Evolutionary conservation across 1,140 invertebrate genomes (phyloP), one percentile per base, ranked within the genome.

Genomic region (Eupristina koningsbergeri): DNA sequence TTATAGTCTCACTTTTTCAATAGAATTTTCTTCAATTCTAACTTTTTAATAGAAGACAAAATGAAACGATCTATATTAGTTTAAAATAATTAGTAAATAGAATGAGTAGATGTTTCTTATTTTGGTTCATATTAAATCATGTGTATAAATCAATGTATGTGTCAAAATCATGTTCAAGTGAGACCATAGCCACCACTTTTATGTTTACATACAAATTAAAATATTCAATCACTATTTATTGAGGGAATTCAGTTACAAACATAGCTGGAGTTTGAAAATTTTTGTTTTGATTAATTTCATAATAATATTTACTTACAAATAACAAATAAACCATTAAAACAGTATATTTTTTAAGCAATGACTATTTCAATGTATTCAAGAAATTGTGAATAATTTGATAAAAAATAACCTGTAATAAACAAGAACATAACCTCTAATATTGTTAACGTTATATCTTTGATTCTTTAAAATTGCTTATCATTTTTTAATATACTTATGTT

Each of bases 101-200:
- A n/a, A n/a, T n/a, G n/a, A n/a, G n/a, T n/a, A n/a, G n/a, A n/a
- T n/a, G n/a, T n/a, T n/a, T n/a, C n/a, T n/a, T n/a, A n/a, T n/a
- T n/a, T n/a, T n/a, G n/a, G n/a, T n/a, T n/a, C n/a, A n/a, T n/a
- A n/a, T n/a, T n/a, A n/a, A n/a, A n/a, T n/a, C n/a, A n/a, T n/a
- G n/a, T n/a, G n/a, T n/a, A n/a, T n/a, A n/a, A n/a, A n/a, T n/a
- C n/a, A n/a, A n/a, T n/a, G n/a, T n/a, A 95, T 93, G 90, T 95
- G 93, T 89, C 89, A 87, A 89, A 92, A 94, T 94, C 94, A 95
- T 89, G 94, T 90, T 91, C 81, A 95, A 87, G 86, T 94, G 87
- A 45, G 85, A 80, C 87, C 87, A 88, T 89, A 88, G 64, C 87
- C 91, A 86, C 88, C 91, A 85, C 90, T 90, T 79, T 87, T 87